Conservation (phyloP, 2,797 vertebrate species). For the Falco concolor region DNA sequence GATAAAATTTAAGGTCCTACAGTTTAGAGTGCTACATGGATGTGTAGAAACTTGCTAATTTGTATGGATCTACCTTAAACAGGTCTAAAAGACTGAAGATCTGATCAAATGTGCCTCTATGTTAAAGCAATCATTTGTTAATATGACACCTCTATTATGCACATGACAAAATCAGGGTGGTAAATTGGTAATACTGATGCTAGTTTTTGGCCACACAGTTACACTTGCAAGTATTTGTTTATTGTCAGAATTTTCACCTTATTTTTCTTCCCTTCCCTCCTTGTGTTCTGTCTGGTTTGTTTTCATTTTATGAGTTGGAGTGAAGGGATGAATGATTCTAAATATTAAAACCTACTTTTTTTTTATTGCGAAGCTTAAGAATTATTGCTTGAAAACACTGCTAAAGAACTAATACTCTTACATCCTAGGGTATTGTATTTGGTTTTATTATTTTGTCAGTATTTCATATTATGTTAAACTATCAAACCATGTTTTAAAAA, state of each 20-base stretch:
- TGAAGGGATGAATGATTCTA: background rate
- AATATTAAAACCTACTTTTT: background rate
- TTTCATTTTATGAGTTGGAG: background rate
- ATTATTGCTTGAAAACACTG: background rate
- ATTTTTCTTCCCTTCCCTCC: background rate
- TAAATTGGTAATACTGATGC: background rate
- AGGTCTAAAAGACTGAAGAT: background rate
- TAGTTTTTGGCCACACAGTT: background rate
- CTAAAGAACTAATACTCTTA: background rate
- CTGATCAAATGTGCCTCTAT: background rate
- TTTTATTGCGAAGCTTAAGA: background rate
- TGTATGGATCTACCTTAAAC: background rate
- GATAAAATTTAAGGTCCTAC: background rate
- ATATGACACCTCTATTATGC: background rate
- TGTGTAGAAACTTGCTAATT: background rate
- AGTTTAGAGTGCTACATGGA: background rate
- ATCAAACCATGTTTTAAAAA: background rate
- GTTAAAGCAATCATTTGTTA: background rate
- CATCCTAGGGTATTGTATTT: background rate
- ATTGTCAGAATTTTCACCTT: background rate
- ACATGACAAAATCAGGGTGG: background rate
- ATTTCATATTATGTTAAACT: background rate
- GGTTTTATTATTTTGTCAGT: background rate
- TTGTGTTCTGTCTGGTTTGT: background rate
- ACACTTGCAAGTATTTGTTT: background rate